A percentile compares a stretch with the other conserved stretches of the same genome.
These are phyloP conservation scores for Petromus typicus DNA, from an alignment of 2,113 vertebrate genomes.

Conservation along the genomic window DNA sequence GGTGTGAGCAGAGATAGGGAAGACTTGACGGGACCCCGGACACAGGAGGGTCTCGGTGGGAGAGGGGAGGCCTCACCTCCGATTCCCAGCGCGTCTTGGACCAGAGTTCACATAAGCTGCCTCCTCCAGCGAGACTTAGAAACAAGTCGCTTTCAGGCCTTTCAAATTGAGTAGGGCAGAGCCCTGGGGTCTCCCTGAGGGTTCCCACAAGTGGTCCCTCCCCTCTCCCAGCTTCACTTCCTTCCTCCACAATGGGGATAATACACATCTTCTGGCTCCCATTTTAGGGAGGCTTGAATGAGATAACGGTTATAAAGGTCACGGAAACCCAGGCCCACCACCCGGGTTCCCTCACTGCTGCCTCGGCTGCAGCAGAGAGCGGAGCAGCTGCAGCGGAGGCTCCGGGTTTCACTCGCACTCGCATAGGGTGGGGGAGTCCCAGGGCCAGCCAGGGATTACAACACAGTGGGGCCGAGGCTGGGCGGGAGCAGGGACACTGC, in stretches of 20 bases:
- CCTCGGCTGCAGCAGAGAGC: no score
- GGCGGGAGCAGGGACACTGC: neutral
- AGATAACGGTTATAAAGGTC: neutral
- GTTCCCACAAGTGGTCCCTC: neutral
- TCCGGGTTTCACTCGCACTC: rapidly evolving
- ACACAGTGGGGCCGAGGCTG: neutral
- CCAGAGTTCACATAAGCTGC: neutral
- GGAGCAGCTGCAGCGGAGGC: neutral
- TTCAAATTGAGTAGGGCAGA: neutral
- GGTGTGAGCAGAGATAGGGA: neutral
- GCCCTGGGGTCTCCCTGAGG: no score
- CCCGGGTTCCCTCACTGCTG: neutral
- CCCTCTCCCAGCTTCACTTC: neutral
- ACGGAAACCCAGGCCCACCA: neutral
- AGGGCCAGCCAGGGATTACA: rapidly evolving
- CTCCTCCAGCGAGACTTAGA: neutral
- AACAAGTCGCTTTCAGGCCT: neutral
- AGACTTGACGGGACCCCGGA: neutral
- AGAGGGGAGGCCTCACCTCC: neutral
- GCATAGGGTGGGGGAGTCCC: rapidly evolving
- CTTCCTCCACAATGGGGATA: neutral
- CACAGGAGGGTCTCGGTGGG: neutral
- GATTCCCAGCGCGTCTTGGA: neutral
- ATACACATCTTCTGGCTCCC: neutral
- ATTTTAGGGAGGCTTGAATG: neutral